phyloP scores from a whole-genome alignment of 2,797 vertebrate species.

The Parauchenoglanis ngamensis region DNA sequence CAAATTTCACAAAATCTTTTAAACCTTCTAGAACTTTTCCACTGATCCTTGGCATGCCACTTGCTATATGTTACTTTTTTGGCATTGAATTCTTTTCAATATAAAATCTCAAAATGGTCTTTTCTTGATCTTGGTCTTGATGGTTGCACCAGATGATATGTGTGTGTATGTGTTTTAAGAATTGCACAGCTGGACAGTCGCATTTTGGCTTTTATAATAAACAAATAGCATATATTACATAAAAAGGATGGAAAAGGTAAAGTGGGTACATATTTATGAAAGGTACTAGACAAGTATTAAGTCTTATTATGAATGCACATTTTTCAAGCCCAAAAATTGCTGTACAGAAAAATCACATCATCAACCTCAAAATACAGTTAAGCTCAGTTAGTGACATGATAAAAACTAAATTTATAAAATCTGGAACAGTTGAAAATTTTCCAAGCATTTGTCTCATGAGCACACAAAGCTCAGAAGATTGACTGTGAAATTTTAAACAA shows the following conservation, averaged over 20 bases:
- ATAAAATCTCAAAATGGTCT: not conserved
- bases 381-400: not conserved
- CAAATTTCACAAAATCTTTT: not conserved
- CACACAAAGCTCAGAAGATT: not conserved
- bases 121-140: conserved; percentile 5
- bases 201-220: not conserved
- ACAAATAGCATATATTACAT: not conserved
- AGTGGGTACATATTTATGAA: not conserved
- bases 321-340: not conserved
- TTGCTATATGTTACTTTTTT: not conserved
- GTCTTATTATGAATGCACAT: not conserved
- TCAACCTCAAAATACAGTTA: not conserved
- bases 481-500: not conserved
- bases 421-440: not conserved
- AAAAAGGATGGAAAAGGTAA: not conserved
- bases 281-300: not conserved
- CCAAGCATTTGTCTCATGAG: not conserved
- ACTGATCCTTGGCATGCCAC: not conserved
- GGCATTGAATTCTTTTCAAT: not conserved
- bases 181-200: too few species aligned
- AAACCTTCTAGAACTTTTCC: not conserved
- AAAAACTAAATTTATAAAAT: not conserved
- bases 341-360: not conserved
- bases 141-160: not conserved
- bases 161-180: not conserved